Evolutionary conservation across 2,797 vertebrate species (phyloP), one percentile per base, ranked within the genome.

Genomic region (Corythornis leucogaster): DNA sequence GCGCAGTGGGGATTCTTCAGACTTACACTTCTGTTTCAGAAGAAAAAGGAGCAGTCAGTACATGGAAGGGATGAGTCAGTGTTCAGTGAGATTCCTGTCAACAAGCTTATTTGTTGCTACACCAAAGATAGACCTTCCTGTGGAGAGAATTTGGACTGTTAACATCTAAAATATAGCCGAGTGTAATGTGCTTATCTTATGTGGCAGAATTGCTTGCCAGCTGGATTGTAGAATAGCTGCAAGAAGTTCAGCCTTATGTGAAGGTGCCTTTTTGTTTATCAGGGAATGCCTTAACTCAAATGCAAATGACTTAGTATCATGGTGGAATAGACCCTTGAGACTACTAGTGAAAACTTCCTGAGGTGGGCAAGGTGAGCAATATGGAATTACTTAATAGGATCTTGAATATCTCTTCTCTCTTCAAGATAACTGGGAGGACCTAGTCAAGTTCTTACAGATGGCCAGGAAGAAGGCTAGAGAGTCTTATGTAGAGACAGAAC

Each of bases 391-490:
- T 71, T 33, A 80, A 62, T 21, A 43, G 50, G 11, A 33, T 55
- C 42, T 86, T 79, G 5, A 51, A 5, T 83, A 33, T 80, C 6
- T 89, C 30, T 85, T 71, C 30, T 85, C 53, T 83, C 58, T 94
- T 86, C 57, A 83, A 98, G 98, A 98, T 94, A 99, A 99, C 96
- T 99, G 99, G 99, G 99, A 99, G 26, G 99, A 99, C 94, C 96
- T 99, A 84, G 99, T 99, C 78, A 99, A 99, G 95, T 99, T 99
- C 95, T 97, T 99, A 91, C 98, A 98, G 96, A 99, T 99, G 99
- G 99, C 99, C 70, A 98, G 98, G 78, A 99, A 99, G 96, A 99
- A 99, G 95, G 98, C 98, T 78, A 98, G 97, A 5, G 99, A 99
- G 92, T 99, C 99, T 1, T 99, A 99, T 0, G 98, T 99, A 50